phyloP scores from a whole-genome alignment of 1,140 invertebrate genomes.

The Anoplolepis gracilipes region DNA sequence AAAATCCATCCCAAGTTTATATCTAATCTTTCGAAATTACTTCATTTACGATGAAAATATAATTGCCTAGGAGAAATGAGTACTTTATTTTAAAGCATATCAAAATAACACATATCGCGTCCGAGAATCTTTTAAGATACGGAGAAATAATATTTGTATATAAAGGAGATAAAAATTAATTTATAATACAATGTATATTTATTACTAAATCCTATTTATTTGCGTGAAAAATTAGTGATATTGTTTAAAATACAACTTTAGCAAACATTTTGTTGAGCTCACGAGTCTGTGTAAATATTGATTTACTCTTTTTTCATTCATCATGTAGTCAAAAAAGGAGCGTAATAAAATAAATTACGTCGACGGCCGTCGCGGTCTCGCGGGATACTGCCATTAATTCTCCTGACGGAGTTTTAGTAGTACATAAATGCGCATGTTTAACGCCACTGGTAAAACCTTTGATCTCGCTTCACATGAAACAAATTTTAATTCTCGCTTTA shows the following conservation, averaged over 20 bases:
- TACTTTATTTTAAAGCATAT: constrained; percentile 14
- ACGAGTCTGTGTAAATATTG: not conserved
- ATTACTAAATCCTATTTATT: not conserved
- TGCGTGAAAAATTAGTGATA: not conserved
- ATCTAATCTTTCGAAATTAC: constrained; percentile 17
- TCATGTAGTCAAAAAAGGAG: not conserved
- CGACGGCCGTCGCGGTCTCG: not conserved
- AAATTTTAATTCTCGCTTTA: constrained; percentile 42
- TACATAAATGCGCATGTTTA: constrained; percentile 39
- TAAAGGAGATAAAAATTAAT: not conserved
- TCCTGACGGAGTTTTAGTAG: constrained; percentile 26
- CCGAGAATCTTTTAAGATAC: not conserved
- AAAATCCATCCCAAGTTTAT: constrained; percentile 25
- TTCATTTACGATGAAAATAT: constrained; percentile 16
- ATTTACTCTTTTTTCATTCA: not conserved
- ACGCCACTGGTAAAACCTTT: constrained; percentile 30
- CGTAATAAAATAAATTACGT: constrained; percentile 16
- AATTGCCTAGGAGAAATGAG: not conserved
- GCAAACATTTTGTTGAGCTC: not conserved
- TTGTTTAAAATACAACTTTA: not conserved
- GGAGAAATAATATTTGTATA: not conserved
- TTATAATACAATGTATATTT: not conserved
- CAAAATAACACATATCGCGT: not conserved
- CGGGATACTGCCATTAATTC: not conserved
- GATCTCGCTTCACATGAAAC: constrained; percentile 32